phyloP scores from a whole-genome alignment of 2,888 invertebrate genomes.

The Pasiphila rectangulata region DNA sequence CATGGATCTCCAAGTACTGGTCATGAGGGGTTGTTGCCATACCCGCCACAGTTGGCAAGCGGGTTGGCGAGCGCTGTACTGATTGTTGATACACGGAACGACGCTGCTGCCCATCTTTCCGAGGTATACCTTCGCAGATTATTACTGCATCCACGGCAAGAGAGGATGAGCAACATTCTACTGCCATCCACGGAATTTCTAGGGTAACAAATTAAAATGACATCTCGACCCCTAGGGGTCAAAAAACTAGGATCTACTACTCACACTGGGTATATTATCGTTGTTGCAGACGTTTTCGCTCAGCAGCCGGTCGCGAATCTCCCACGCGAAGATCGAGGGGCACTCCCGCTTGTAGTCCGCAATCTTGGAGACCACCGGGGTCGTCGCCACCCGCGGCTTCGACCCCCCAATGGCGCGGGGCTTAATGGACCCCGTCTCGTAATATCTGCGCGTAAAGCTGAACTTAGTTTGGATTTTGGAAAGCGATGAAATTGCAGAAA shows the following conservation, averaged over 20 bases:
- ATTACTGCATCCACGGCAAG: too few relatives aligned
- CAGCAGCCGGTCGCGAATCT: constrained; percentile 95
- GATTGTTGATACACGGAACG: too few relatives aligned
- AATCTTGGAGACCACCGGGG: constrained; percentile 96
- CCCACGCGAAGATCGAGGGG: constrained; percentile 99
- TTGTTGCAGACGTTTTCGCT: constrained; percentile 97
- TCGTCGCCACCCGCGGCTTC: constrained; percentile 96
- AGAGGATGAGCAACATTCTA: too few relatives aligned
- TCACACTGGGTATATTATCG: constrained; percentile 98
- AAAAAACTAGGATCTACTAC: constrained; percentile 65
- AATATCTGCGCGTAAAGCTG: constrained; percentile 87
- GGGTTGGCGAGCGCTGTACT: too few relatives aligned
- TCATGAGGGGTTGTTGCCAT: too few relatives aligned
- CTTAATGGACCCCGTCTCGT: constrained; percentile 98
- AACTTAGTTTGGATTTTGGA: constrained; percentile 72
- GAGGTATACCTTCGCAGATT: too few relatives aligned
- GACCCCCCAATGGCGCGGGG: constrained; percentile 98
- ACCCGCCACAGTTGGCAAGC: too few relatives aligned
- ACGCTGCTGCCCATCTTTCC: too few relatives aligned
- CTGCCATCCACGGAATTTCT: too few relatives aligned
- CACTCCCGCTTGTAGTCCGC: constrained; percentile 98
- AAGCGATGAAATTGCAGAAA: constrained; percentile 44
- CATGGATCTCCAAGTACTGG: too few relatives aligned
- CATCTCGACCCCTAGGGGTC: background rate
- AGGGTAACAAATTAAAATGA: too few relatives aligned